These are phyloP conservation scores for Drosophila kuntzei DNA, from an alignment of 2,888 invertebrate species.

Conservation along the genomic window DNA sequence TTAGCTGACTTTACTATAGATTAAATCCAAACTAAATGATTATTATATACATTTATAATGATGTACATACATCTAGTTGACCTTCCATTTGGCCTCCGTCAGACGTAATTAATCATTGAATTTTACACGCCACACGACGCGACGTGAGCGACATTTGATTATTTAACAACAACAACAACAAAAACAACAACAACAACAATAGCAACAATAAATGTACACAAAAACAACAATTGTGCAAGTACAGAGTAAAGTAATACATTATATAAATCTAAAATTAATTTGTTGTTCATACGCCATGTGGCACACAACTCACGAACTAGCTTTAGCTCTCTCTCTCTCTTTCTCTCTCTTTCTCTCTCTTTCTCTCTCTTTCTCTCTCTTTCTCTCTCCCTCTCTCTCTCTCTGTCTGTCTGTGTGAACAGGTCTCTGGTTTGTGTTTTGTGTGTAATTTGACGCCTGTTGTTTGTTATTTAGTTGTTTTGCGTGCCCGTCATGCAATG, in stretches of 20 bases:
- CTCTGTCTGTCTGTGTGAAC: conserved; percentile 15
- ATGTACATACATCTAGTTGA: conserved; percentile 21
- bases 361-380: not conserved
- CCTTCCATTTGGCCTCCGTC: conserved; percentile 22
- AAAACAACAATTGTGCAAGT: conserved; percentile 22
- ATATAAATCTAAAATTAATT: conserved; percentile 79
- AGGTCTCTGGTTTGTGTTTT: conserved; percentile 45
- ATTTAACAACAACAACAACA: conserved; percentile 45
- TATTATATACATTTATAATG: conserved; percentile 22
- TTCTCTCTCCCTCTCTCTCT: not conserved
- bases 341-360: no score
- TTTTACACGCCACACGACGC: conserved; percentile 52
- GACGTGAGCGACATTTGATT: conserved; percentile 70
- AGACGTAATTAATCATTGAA: conserved; percentile 77
- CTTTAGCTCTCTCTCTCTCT: not conserved
- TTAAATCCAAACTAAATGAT: conserved; percentile 28
- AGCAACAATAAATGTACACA: conserved; percentile 2
- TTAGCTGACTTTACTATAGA: no score
- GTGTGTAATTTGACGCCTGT: conserved; percentile 81
- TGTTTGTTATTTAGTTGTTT: conserved; percentile 81
- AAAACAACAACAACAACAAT: conserved; percentile 27
- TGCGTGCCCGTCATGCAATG: conserved; percentile 75
- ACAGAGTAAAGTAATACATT: conserved; percentile 29
- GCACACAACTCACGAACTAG: conserved; percentile 14
- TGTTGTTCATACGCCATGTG: conserved; percentile 67